These are phyloP conservation scores for Pseudopleuronectes americanus DNA, from an alignment of 2,797 vertebrate genomes.

Conservation along the genomic window DNA sequence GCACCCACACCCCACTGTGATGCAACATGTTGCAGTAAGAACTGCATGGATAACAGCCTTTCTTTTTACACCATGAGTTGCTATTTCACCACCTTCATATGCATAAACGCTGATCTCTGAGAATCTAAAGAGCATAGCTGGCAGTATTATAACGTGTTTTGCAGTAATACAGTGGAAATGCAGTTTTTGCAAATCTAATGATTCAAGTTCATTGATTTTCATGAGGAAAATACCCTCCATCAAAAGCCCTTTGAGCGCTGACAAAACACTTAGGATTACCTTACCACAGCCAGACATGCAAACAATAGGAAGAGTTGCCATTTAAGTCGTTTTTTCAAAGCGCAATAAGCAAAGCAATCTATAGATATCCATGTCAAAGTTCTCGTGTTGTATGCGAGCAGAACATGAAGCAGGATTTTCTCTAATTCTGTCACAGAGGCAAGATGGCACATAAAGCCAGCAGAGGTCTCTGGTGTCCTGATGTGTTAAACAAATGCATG, in stretches of 20 bases:
- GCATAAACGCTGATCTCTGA: constrained; percentile 78
- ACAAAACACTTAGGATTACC: constrained; percentile 56
- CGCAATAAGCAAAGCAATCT: background rate
- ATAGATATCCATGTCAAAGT: background rate
- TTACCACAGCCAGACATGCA: constrained; percentile 11
- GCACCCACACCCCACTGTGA: constrained; percentile 78
- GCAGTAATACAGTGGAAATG: constrained; percentile 70
- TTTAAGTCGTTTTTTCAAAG: background rate
- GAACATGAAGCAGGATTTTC: constrained; percentile 10
- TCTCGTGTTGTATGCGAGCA: background rate
- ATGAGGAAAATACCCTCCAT: constrained; percentile 63
- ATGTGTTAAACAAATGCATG: constrained; percentile 37
- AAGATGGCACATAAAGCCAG: background rate
- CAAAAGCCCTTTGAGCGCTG: constrained; percentile 53
- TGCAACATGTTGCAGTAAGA: constrained; percentile 80
- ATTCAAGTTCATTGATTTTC: constrained; percentile 64
- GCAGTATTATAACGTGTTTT: constrained; percentile 72
- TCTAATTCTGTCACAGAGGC: background rate
- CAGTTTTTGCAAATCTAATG: constrained; percentile 67
- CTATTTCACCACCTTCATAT: constrained; percentile 77
- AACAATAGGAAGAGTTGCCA: constrained; percentile 1
- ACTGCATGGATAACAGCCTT: constrained; percentile 73
- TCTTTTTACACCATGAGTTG: constrained; percentile 75
- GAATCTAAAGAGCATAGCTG: constrained; percentile 72
- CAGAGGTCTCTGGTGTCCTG: background rate